These are phyloP conservation scores for Pyrrhura leucotis DNA, from an alignment of 2,797 vertebrate species.

Conservation along the genomic window DNA sequence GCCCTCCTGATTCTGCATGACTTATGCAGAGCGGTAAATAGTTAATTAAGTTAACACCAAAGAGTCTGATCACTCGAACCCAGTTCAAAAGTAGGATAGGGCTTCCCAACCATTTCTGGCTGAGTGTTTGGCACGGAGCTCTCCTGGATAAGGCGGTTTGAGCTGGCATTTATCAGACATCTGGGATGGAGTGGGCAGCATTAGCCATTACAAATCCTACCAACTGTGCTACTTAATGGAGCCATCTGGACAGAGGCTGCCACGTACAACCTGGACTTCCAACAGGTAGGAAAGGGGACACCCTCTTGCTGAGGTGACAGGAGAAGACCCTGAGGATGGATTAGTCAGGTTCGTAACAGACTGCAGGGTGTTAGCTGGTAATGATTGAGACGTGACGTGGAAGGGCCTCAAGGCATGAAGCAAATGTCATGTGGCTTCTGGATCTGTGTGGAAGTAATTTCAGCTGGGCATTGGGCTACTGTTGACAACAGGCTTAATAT, in stretches of 20 bases:
- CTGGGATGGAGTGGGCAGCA: background rate
- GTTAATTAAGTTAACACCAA: background rate
- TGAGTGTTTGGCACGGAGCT: background rate
- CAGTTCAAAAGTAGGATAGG: background rate
- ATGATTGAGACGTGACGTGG: fast-evolving
- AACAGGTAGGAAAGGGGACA: background rate
- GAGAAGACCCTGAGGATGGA: fast-evolving
- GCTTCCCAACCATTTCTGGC: background rate
- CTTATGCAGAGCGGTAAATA: background rate
- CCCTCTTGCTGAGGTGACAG: background rate
- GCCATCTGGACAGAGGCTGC: background rate
- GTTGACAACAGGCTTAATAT: background rate
- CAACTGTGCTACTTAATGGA: background rate
- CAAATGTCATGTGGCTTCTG: background rate
- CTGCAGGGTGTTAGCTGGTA: background rate
- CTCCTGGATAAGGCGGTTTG: background rate
- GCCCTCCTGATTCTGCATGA: background rate
- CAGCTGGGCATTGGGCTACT: background rate
- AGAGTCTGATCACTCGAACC: background rate
- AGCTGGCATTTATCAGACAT: background rate
- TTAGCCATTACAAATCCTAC: background rate
- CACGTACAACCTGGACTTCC: fast-evolving
- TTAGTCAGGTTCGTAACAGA: fast-evolving
- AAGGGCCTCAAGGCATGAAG: background rate
- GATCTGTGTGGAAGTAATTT: fast-evolving